Conservation (phyloP, 2,113 vertebrate species). For the Apus apus region DNA sequence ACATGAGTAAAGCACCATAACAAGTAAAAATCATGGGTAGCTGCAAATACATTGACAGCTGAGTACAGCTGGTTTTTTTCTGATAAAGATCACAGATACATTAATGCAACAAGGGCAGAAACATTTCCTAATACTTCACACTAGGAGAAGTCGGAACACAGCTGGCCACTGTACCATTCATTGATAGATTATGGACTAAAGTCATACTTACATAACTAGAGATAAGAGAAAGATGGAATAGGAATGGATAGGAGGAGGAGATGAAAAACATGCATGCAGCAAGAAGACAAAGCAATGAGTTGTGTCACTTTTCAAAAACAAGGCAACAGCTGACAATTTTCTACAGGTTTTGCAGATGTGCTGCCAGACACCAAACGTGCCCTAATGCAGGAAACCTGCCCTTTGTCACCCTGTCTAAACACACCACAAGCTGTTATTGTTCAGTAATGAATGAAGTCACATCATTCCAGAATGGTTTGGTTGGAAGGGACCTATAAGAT, state of each 20-base stretch:
- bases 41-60: neutral
- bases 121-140: neutral
- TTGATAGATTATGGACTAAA: neutral
- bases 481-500: too few species aligned
- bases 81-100: neutral
- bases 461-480: neutral
- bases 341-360: neutral
- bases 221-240: neutral
- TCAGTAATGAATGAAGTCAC: neutral
- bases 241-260: neutral
- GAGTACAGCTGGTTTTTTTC: neutral
- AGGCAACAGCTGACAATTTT: neutral
- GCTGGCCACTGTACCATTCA: neutral
- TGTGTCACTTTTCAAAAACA: neutral
- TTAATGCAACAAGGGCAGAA: neutral
- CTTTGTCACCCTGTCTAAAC: neutral
- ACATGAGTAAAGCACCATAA: neutral
- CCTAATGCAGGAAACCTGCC: neutral
- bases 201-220: neutral
- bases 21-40: neutral
- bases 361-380: neutral
- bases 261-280: neutral
- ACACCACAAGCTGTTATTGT: neutral
- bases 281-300: neutral
- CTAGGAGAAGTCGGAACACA: neutral